These are phyloP conservation scores for Hydrolagus colliei DNA, from an alignment of 2,797 vertebrate genomes.

Conservation along the genomic window DNA sequence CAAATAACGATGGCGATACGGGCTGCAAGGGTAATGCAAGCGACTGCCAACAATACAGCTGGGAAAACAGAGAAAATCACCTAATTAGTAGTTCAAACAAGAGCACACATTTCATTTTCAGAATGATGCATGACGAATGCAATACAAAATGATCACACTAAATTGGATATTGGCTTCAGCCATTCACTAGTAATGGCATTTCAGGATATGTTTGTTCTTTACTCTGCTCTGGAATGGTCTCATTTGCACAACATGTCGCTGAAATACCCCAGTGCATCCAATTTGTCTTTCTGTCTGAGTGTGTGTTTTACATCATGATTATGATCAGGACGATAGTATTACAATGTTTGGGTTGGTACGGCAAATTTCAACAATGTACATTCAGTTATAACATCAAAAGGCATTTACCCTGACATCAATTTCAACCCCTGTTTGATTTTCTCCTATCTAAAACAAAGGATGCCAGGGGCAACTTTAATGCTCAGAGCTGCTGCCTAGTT, in stretches of 20 bases:
- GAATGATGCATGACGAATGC: not conserved
- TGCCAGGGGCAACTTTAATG: not conserved
- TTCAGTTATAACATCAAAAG: not conserved
- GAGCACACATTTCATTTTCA: not conserved
- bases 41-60: not conserved
- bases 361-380: not conserved
- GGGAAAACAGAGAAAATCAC: not conserved
- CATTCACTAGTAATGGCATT: not conserved
- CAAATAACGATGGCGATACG: constrained; percentile 8
- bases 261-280: not conserved
- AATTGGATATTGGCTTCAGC: not conserved
- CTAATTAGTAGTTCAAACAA: not conserved
- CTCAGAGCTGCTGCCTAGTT: not conserved
- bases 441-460: not conserved
- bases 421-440: not conserved
- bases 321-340: not conserved
- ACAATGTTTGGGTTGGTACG: not conserved
- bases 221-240: not conserved
- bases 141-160: not conserved
- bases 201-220: not conserved
- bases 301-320: not conserved
- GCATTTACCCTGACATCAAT: not conserved
- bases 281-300: not conserved
- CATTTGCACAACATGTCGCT: not conserved
- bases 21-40: constrained; percentile 2